Evolutionary conservation across 2,888 invertebrate genomes (phyloP).

Genomic region (Drosophila longiperda): DNA sequence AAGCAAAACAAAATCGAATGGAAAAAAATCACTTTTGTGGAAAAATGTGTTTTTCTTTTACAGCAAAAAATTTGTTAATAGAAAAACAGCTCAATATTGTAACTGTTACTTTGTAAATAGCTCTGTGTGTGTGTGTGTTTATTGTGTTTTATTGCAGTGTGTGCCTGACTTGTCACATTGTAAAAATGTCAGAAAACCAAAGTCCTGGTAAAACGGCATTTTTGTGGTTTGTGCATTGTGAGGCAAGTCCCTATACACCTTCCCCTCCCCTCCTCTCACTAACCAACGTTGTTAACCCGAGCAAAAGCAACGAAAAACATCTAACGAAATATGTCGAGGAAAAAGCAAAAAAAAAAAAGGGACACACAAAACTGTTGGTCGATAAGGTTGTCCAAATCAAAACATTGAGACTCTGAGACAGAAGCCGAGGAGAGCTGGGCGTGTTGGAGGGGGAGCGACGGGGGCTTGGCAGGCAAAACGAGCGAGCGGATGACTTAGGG

Average conservation of each 20-base stretch:
- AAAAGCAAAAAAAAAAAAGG: conserved; percentile 33
- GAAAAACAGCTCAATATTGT: conserved; percentile 25
- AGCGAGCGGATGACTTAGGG: conserved; percentile 43
- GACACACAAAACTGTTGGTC: conserved; percentile 67
- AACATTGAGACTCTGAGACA: conserved; percentile 57
- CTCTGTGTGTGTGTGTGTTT: conserved; percentile 18
- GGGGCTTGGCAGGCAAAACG: conserved; percentile 37
- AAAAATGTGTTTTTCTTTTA: conserved; percentile 62
- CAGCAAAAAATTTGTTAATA: conserved; percentile 44
- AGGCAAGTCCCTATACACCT: not conserved
- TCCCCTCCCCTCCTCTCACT: not conserved
- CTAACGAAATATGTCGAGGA: conserved; percentile 45
- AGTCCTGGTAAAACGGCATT: conserved; percentile 42
- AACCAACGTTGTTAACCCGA: not conserved
- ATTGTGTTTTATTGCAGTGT: not conserved
- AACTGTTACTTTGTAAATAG: conserved; percentile 3
- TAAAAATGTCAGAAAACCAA: conserved; percentile 47
- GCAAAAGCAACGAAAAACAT: conserved; percentile 31
- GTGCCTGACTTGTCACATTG: conserved; percentile 53
- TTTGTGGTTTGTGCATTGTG: conserved; percentile 43
- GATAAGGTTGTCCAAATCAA: conserved; percentile 76
- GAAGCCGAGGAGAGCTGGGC: not conserved
- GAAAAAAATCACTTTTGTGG: conserved; percentile 37
- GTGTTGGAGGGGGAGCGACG: fast-evolving
- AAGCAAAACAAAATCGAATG: conserved; percentile 39